Base-by-base conservation (phyloP, 30 jellyfish, hydroid and myxozoan genomes). In the Hydractinia echinata region DNA sequence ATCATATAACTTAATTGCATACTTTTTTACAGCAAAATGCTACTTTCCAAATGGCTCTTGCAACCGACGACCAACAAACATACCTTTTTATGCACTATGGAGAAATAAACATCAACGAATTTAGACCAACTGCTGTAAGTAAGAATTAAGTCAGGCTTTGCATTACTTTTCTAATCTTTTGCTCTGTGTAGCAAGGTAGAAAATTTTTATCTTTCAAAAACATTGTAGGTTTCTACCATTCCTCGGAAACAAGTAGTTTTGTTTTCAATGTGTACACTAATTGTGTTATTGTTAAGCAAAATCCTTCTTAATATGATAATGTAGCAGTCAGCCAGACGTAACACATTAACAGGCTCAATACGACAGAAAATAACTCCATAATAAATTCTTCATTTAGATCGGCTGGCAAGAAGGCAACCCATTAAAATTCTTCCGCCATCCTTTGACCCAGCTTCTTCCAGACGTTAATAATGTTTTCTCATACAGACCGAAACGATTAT, bases 1-100 rank as follows among this genome's bases (percentile, higher is more conserved):
- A 58, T 58, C 3, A 11, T 58, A 58, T 13, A 64, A 64, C 74
- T 44, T 64, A 1, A n/a, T 51, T 64, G 19, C 4, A 64, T 64
- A 6, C 0, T 13, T 6, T 6, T 64, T 64, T 64, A 6, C 18
- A 64, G 74, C 51, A 64, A n/a, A 6, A 44, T 7, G 74, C 39
- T n/a, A n/a, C 74, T n/a, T 64, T 64, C 16, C 74, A 64, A 64
- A 64, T 64, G 74, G 74, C 74, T 64, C 39, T 64, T n/a, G 74
- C 74, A 64, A 64, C 74, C 10, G 16, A 64, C 16, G 74, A 64
- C 10, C 7, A 64, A 4, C 51, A 64, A 13, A 64, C 74, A 64
- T 64, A 64, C 39, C 39, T 64, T 7, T 64, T 64, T 13, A n/a
- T 64, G 74, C 74, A 64, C 39, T 64, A 64, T 13, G 74, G 74